Percentiles rank a stretch among this genome's conserved stretches.
Evolutionary conservation across 2,797 vertebrate genomes (phyloP).

Genomic region (Clarias fuscus): DNA sequence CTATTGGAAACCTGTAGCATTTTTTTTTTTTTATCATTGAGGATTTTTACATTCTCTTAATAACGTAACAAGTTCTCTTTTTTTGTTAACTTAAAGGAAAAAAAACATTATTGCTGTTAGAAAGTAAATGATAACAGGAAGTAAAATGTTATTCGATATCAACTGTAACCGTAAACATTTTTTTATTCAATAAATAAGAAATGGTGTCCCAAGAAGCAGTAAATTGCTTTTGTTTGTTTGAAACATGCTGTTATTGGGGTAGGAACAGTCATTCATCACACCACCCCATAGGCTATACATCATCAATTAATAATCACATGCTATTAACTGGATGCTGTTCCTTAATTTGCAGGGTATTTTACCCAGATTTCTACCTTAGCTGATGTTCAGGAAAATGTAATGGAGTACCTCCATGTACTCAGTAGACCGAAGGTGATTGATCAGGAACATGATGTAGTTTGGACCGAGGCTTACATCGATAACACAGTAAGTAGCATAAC

Average conservation of each 20-base stretch:
- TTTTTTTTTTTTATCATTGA: not conserved
- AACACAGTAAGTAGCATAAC: constrained; percentile 88
- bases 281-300: not conserved
- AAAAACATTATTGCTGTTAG: not conserved
- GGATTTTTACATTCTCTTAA: not conserved
- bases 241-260: not conserved
- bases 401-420: constrained; percentile 98
- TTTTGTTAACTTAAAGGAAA: not conserved
- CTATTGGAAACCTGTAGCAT: no score
- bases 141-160: no score
- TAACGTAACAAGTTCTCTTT: not conserved
- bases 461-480: constrained; percentile 97
- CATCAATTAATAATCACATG: not conserved
- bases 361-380: constrained; percentile 97
- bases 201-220: not conserved
- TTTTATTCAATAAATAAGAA: not conserved
- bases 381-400: constrained; percentile 97
- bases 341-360: constrained; percentile 84
- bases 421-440: constrained; percentile 99
- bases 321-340: not conserved
- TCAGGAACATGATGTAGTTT: constrained; percentile 94
- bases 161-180: not conserved
- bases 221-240: not conserved
- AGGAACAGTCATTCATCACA: not conserved
- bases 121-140: not conserved